A percentile compares a stretch with the other conserved stretches of the same genome.
Conservation (phyloP, 2,797 vertebrate genomes). For the Arctocebus calabarensis region DNA sequence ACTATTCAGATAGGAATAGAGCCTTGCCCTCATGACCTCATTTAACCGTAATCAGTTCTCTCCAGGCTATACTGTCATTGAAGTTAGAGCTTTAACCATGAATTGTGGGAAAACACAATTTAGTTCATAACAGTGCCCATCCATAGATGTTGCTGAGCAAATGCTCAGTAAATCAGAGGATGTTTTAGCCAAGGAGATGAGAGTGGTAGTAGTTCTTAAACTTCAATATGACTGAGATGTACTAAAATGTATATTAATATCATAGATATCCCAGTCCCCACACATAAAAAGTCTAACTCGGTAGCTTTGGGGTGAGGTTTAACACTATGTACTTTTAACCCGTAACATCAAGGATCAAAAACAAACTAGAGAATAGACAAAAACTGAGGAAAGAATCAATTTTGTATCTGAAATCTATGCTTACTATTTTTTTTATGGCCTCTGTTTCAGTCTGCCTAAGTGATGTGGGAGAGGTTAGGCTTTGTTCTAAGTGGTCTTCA, state of each 20-base stretch:
- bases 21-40: background rate
- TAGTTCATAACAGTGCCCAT: background rate
- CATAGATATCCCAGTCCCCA: background rate
- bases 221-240: background rate
- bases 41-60: background rate
- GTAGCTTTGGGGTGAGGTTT: background rate
- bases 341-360: background rate
- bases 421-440: slow-evolving; percentile 9
- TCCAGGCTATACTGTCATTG: background rate
- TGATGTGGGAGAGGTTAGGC: background rate
- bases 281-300: background rate
- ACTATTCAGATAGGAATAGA: background rate
- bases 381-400: background rate
- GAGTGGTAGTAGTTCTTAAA: background rate
- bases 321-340: background rate
- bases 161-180: background rate
- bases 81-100: background rate
- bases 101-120: background rate
- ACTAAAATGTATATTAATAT: background rate
- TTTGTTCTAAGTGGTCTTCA: background rate
- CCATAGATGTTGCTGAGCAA: background rate
- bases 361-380: background rate
- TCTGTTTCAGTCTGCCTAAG: background rate
- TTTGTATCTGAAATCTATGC: background rate
- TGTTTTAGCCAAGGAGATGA: background rate